Conservation (phyloP, 2,888 invertebrate genomes). For the Xylota segnis region DNA sequence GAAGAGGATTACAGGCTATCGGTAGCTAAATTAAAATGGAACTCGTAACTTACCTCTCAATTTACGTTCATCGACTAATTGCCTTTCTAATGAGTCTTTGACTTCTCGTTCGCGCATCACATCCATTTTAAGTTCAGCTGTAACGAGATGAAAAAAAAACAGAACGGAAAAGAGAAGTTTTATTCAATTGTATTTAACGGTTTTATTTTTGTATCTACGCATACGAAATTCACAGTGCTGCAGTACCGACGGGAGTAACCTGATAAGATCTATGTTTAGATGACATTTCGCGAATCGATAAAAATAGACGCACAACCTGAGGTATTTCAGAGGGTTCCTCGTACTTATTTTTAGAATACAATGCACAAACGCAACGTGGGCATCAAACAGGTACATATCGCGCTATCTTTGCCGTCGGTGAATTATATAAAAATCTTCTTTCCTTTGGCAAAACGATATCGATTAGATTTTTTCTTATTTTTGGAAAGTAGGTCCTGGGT, state of each 20-base stretch:
- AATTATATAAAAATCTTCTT: too few species aligned
- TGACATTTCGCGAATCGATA: background rate
- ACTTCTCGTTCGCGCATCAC: slow-evolving; percentile 96
- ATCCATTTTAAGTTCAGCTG: slow-evolving; percentile 98
- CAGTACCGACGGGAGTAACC: background rate
- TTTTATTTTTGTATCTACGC: background rate
- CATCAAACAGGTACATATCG: too few species aligned
- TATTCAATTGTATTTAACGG: background rate
- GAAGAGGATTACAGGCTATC: slow-evolving; percentile 12
- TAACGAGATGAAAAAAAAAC: background rate
- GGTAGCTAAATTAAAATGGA: slow-evolving; percentile 19
- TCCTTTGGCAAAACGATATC: too few species aligned
- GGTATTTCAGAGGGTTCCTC: too few species aligned
- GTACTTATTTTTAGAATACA: too few species aligned
- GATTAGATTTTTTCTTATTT: too few species aligned
- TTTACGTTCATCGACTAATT: slow-evolving; percentile 97
- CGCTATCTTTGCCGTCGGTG: too few species aligned
- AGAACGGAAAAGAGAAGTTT: slow-evolving; percentile 28
- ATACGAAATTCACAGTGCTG: background rate
- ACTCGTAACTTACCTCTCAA: slow-evolving; percentile 91
- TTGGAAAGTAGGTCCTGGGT: too few species aligned
- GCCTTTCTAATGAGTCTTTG: slow-evolving; percentile 96
- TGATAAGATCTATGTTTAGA: background rate
- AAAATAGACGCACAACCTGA: too few species aligned
- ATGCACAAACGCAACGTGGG: too few species aligned